Base-by-base conservation (phyloP, 2,113 vertebrate species). In the Gorsachius goisagi region DNA sequence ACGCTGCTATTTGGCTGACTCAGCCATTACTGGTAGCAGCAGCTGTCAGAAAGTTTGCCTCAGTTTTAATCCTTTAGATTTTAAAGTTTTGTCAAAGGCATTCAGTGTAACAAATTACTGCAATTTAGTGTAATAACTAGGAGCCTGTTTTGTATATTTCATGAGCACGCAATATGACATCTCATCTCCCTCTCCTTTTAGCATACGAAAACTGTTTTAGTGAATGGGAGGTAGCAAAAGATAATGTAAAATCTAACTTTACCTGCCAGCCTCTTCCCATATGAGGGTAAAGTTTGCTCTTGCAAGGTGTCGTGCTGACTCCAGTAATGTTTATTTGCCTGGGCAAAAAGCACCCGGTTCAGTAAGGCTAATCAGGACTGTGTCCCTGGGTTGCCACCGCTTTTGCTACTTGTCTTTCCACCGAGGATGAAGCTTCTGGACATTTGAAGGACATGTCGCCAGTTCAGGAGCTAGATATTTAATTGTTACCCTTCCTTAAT, bases 151-250 rank as follows among this genome's bases (percentile, higher is more conserved):
- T 58, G 6, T 30, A 2, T 63, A 52, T 59, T 58, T 85, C 23
- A 47, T 45, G 28, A 49, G 26, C 32, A 32, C 0, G 0, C 30
- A 37, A 10, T 74, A 66, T 20, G 4, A 8, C 1, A 3, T 58
- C 22, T 85, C 41, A 35, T 47, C 21, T 84, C 12, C 15, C 32
- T 68, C 58, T 75, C n/a, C 22, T 69, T 88, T 82, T 27, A 83
- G n/a, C 23, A 33, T 24, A 69, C 3, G 3, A 77, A 77, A 33
- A 35, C 18, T 32, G 2, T 75, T 94, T 67, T 49, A 71, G 8
- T 55, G 66, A 85, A 91, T 35, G 17, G 12, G 5, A 88, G 7
- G 12, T 32, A 75, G 74, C 30, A 88, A 83, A 78, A 77, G 1
- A 67, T 44, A 50, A 74, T 67, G 78, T 81, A 60, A 84, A 68